These are phyloP conservation scores for Triplophysa bombifrons DNA, from an alignment of 2,797 vertebrate species.

Conservation along the genomic window DNA sequence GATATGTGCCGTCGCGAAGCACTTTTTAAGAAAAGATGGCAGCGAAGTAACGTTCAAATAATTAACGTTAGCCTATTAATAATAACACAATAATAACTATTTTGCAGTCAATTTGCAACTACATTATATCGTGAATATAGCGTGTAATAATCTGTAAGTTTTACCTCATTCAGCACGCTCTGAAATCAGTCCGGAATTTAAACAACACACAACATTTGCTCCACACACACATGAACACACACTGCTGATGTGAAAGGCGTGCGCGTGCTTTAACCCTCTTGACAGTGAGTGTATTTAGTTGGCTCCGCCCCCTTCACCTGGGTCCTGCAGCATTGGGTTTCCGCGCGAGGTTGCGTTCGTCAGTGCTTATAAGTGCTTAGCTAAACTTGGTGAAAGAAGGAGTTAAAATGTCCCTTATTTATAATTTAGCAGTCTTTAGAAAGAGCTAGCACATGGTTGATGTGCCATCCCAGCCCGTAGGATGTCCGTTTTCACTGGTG, in stretches of 20 bases:
- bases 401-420: neutral
- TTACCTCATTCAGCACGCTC: constrained; percentile 10
- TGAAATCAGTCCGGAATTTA: neutral
- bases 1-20: neutral
- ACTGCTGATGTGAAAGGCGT: neutral
- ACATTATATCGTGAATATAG: neutral
- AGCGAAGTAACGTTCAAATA: neutral
- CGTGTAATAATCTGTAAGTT: neutral
- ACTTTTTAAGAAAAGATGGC: neutral
- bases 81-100: neutral
- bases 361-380: neutral
- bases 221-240: neutral
- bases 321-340: constrained; percentile 17
- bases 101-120: neutral
- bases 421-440: neutral
- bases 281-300: constrained; percentile 54
- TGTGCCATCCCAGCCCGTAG: neutral
- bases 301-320: constrained; percentile 61
- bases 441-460: neutral
- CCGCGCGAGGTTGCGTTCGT: neutral
- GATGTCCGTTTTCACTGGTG: neutral
- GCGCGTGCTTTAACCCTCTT: constrained; percentile 50
- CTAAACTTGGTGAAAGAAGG: neutral
- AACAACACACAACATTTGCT: neutral
- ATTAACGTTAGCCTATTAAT: neutral